These are phyloP conservation scores for Himalopsyche japonica DNA, from an alignment of 2,888 invertebrate genomes.

Conservation along the genomic window DNA sequence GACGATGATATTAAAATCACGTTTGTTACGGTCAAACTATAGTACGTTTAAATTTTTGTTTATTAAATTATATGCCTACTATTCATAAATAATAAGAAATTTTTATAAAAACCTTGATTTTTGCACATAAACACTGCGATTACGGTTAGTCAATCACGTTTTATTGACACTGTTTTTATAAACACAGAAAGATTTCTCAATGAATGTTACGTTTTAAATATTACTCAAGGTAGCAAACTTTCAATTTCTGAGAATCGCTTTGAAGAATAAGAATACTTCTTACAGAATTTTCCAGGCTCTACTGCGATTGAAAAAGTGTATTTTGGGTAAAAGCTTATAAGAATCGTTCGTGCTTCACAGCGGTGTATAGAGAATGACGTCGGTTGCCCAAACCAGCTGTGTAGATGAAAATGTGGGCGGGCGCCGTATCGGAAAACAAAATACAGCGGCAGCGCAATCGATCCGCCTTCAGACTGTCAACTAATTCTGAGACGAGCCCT, in stretches of 20 bases:
- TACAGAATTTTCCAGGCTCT: not conserved
- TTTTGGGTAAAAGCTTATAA: not conserved
- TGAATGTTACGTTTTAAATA: not conserved
- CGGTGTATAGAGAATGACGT: not conserved
- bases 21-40: no score
- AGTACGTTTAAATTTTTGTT: not conserved
- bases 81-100: not conserved
- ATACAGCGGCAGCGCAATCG: not conserved
- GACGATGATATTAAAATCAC: not conserved
- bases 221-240: not conserved
- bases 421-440: not conserved
- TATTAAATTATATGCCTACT: not conserved
- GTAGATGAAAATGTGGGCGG: conserved; percentile 1
- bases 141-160: not conserved
- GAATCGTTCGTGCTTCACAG: not conserved
- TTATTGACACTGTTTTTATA: not conserved
- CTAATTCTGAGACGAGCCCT: not conserved
- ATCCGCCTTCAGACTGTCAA: not conserved
- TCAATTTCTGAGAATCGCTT: not conserved
- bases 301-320: not conserved
- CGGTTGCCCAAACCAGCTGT: not conserved
- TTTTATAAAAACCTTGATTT: not conserved
- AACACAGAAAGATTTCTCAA: not conserved
- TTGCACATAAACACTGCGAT: not conserved
- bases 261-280: not conserved